phyloP scores from a whole-genome alignment of 2,797 vertebrate genomes.

The Capromys pilorides region DNA sequence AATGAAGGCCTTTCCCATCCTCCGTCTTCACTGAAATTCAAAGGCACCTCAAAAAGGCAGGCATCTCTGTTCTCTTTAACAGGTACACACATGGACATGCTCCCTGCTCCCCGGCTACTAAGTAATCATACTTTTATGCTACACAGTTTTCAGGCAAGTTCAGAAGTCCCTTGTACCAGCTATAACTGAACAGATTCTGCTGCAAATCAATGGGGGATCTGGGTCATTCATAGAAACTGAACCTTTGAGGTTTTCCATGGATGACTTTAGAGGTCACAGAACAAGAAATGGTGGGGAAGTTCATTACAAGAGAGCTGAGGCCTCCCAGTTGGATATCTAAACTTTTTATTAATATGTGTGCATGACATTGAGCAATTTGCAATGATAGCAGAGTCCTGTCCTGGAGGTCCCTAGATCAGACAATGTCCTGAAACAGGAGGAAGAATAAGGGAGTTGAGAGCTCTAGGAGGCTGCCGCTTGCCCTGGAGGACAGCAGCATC shows the following conservation, averaged over 20 bases:
- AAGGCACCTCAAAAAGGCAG: neutral
- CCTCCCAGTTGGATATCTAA: neutral
- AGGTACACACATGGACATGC: neutral
- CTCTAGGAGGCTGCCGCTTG: neutral
- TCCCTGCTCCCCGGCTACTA: neutral
- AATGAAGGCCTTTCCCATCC: neutral
- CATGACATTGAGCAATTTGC: neutral
- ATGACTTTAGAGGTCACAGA: neutral
- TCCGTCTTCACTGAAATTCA: neutral
- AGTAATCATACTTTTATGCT: neutral
- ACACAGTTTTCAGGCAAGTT: neutral
- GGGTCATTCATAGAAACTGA: neutral
- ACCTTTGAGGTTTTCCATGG: neutral
- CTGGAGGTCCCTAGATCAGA: neutral
- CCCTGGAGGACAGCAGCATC: neutral
- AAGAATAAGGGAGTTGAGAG: fast-evolving
- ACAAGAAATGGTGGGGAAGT: neutral
- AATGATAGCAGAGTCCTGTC: neutral
- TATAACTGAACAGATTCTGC: neutral
- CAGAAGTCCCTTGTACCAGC: fast-evolving
- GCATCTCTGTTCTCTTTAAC: neutral
- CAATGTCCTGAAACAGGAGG: neutral
- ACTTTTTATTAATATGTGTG: neutral
- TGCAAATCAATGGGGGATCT: too few relatives aligned
- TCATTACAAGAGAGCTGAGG: neutral